Conservation (phyloP, 2,888 invertebrate species). For the Mimachlamys varia region DNA sequence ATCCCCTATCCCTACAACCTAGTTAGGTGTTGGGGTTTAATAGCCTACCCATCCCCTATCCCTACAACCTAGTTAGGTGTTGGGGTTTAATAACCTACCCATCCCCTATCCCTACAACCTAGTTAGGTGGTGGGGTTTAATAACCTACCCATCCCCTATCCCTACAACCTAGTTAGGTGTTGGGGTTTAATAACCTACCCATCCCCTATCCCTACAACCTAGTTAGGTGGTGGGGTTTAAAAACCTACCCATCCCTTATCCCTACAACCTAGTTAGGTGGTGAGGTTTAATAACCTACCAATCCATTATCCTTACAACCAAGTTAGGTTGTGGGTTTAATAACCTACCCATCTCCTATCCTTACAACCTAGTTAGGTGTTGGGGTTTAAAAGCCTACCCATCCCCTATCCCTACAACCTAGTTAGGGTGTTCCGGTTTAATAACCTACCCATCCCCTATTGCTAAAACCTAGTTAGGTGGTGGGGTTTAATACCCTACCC, state of each 20-base stretch:
- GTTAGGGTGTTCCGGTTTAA: not conserved
- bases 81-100: not conserved
- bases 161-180: not conserved
- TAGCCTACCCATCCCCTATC: too few species aligned
- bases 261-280: not conserved
- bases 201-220: too few species aligned
- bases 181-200: not conserved
- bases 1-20: too few species aligned
- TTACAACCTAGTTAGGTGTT: not conserved
- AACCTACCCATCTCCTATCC: too few species aligned
- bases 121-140: not conserved
- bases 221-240: not conserved
- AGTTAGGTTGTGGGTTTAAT: too few species aligned
- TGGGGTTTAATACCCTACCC: too few species aligned
- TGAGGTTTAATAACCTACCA: not conserved
- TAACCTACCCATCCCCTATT: too few species aligned
- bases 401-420: not conserved
- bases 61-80: not conserved
- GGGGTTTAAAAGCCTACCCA: not conserved
- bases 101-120: too few species aligned
- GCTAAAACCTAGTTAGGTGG: too few species aligned
- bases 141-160: too few species aligned
- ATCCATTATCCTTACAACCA: too few species aligned
- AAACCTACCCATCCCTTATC: too few species aligned
- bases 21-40: not conserved